These are phyloP conservation scores for Xiphophorus hellerii DNA, from an alignment of 2,113 vertebrate species.

Conservation along the genomic window DNA sequence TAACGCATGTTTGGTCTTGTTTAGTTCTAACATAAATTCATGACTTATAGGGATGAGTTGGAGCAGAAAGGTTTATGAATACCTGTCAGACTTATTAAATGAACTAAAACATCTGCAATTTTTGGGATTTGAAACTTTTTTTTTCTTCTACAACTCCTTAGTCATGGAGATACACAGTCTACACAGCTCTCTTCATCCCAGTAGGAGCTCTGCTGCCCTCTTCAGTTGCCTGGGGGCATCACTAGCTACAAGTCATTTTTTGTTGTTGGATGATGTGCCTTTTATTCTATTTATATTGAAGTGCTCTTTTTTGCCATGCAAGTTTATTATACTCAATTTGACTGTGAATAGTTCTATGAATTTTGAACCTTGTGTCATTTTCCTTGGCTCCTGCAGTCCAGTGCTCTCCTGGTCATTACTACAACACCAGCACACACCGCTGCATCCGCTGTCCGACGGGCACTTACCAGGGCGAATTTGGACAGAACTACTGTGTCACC, in stretches of 20 bases:
- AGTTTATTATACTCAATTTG: background rate
- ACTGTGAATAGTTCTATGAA: background rate
- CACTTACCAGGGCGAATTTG: slow-evolving; percentile 93
- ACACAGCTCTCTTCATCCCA: background rate
- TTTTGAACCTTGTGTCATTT: background rate
- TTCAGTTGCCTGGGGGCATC: slow-evolving; percentile 32
- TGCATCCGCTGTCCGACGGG: slow-evolving; percentile 91
- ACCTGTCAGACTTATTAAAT: slow-evolving; percentile 2
- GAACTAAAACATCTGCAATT: slow-evolving; percentile 21
- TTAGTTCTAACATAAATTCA: background rate
- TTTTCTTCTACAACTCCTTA: background rate
- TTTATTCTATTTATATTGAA: background rate
- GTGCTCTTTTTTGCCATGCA: background rate
- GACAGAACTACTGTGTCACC: slow-evolving; percentile 90
- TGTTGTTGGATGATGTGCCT: background rate
- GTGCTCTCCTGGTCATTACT: slow-evolving; percentile 97
- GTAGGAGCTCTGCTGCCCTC: slow-evolving; percentile 56
- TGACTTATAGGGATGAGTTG: slow-evolving; percentile 1
- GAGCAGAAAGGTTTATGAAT: slow-evolving; percentile 8
- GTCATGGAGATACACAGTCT: background rate
- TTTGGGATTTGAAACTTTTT: background rate
- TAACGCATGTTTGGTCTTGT: slow-evolving; percentile 12
- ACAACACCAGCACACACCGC: slow-evolving; percentile 94
- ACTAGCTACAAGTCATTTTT: background rate
- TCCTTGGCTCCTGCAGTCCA: slow-evolving; percentile 80